Base-by-base conservation (phyloP, 2,797 vertebrate genomes). In the Myiotriccus ornatus region DNA sequence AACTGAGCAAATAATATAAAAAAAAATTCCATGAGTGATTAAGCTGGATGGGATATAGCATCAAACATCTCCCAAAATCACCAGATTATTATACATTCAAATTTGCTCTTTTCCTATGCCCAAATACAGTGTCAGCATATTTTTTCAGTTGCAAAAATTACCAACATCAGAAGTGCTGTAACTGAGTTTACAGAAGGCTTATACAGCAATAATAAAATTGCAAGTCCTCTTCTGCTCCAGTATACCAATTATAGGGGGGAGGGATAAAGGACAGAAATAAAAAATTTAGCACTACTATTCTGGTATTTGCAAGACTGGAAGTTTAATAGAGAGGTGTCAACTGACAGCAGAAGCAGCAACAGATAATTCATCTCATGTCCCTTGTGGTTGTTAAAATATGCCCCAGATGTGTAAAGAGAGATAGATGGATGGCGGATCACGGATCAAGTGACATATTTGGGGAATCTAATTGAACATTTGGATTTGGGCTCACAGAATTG, bases 81-180 rank as follows among this genome's bases (percentile, higher is more conserved):
- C 41, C n/a, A 56, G 41, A 79, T 91, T 93, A 92, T 92, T 79
- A 75, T 44, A 73, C 76, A 92, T 84, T 93, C 85, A 92, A 37
- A 94, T 93, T 52, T 79, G 20, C 83, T 88, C 25, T 78, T 87
- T 84, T 64, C 64, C 85, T 52, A 76, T 35, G 43, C 63, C 59
- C 62, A 93, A 94, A 86, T 59, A 92, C 63, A 86, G 39, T 5
- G 39, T 95, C 89, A 96, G 91, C 85, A 16, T 70, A 64, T 95
- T 90, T 91, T 93, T 92, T 25, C n/a, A 93, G 79, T 88, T 55
- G 63, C 70, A 86, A 93, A 95, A 93, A 90, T 78, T 92, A 69
- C 57, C 35, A 74, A 59, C 76, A 86, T 73, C 82, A 94, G 46
- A 94, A 96, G n/a, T 73, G 50, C 79, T 84, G 46, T 53, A 90